Base-by-base conservation (phyloP, 1,140 invertebrate genomes). In the Mactra quadrangularis region DNA sequence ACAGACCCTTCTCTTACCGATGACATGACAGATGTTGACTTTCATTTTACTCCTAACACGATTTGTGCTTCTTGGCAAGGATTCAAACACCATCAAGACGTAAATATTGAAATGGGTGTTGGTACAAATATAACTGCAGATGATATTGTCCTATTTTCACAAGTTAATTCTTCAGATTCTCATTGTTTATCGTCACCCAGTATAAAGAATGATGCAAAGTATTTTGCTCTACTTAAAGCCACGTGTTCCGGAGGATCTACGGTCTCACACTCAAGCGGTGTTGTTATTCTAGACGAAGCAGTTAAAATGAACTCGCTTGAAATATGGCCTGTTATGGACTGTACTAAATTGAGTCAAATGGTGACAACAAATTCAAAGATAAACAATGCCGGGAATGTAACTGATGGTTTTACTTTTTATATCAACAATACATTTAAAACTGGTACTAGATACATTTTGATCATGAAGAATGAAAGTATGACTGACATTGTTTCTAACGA, bases 51-150 rank as follows among this genome's bases (percentile, higher is more conserved):
- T 11, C n/a, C 47, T 19, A 35, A 57, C 19, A 38, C 52, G 11
- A 35, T 72, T 15, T 72, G 70, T 35, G 27, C 22, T n/a, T 15
- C 3, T 1, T 72, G 50, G 50, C 19, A 3, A 1, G 70, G 70
- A 33, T 72, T 72, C n/a, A 33, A 25, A 35, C 70, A 72, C 55
- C 50, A 72, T n/a, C 45, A 72, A 38, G 1, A 55, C n/a, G 33
- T 72, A n/a, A 15, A 53, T 33, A 15, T 72, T 38, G 50, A 72
- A 57, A 33, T 72, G 7, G 70, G 70, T 25, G 25, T 72, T 35
- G 70, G 70, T 50, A 29, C 45, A 4, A 52, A 17, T 9, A 38
- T 29, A 4, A 71, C n/a, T 22, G 41, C 27, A 13, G 25, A 22
- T 59, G 38, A 55, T 59, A 9, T 55, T 22, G 22, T 72, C 19